Evolutionary conservation across 2,113 vertebrate genomes (phyloP).

Genomic region (Oncorhynchus masou): DNA sequence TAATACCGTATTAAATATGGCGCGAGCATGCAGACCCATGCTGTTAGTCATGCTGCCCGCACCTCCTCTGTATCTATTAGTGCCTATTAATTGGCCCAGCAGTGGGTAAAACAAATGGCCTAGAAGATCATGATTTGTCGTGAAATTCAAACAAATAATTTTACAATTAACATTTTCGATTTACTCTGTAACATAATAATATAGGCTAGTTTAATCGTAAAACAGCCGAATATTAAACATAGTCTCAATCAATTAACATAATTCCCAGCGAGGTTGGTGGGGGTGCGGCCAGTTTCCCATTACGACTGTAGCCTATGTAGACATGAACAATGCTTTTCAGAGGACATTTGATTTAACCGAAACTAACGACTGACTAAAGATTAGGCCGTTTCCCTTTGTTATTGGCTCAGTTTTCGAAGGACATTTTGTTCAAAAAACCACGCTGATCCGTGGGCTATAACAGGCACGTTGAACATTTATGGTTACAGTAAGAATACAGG

Average conservation of each 20-base stretch:
- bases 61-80: conserved; percentile 8
- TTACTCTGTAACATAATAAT: conserved; percentile 16
- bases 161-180: conserved; percentile 12
- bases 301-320: neutral
- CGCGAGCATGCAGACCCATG: conserved; percentile 25
- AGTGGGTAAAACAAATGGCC: conserved; percentile 47
- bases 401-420: neutral
- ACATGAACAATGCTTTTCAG: conserved; percentile 44
- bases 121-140: conserved; percentile 53
- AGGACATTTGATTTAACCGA: conserved; percentile 51
- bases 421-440: neutral
- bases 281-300: conserved; percentile 41
- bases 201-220: conserved; percentile 36
- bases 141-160: conserved; percentile 36
- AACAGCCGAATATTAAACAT: conserved; percentile 39
- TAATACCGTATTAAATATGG: neutral
- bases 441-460: neutral
- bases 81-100: neutral
- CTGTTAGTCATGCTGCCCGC: no score
- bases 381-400: neutral
- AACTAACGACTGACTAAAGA: conserved; percentile 40
- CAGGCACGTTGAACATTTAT: conserved; percentile 10
- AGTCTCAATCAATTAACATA: conserved; percentile 47
- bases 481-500: neutral
- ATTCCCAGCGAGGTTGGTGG: conserved; percentile 31